Evolutionary conservation across 2,113 vertebrate species (phyloP), one percentile per base, ranked within the genome.

Genomic region (Peucedramus taeniatus): DNA sequence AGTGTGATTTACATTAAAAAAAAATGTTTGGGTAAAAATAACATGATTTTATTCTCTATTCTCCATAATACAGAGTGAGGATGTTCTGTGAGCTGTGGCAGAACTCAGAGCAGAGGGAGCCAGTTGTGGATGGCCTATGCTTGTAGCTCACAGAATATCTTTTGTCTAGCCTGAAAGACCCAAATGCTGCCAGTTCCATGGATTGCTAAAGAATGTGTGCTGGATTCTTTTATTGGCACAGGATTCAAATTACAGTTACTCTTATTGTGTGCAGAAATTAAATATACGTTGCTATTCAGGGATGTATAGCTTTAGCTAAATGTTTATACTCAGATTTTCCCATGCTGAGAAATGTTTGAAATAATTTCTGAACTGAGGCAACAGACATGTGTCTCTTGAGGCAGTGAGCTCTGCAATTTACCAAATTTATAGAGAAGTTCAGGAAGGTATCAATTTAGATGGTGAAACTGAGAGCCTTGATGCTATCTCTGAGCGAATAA

Each of bases 71-170:
- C 14, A 70, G 26, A 44, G 16, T 27, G 19, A 69, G 13, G 18
- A 7, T 83, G 10, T 65, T 83, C 13, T 42, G 23, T 49, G 59
- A 45, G 72, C 49, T 53, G 24, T n/a, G 45, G 15, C 23, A 70
- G 35, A 50, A 11, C 44, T 71, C 4, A 5, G 18, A 87, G 40
- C 27, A 45, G 44, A 63, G 15, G 0, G 0, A 78, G 31, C 27
- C 26, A 6, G 8, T 26, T 60, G 20, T 0, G 0, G 15, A 15
- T 61, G n/a, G 6, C 14, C 12, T 53, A 0, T 2, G 4, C 26
- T 61, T 49, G 37, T 39, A 50, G 24, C 17, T 90, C 31, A 37
- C 11, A 27, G 33, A 69, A 33, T 11, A 30, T 45, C 30, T 76
- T 80, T 59, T 45, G 6, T 35, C 40, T 20, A n/a, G 15, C 31